Evolutionary conservation across 30 jellyfish, hydroid and myxozoan species (phyloP), one percentile per base, ranked within the genome.

Genomic region (Nemopilema nomurai): DNA sequence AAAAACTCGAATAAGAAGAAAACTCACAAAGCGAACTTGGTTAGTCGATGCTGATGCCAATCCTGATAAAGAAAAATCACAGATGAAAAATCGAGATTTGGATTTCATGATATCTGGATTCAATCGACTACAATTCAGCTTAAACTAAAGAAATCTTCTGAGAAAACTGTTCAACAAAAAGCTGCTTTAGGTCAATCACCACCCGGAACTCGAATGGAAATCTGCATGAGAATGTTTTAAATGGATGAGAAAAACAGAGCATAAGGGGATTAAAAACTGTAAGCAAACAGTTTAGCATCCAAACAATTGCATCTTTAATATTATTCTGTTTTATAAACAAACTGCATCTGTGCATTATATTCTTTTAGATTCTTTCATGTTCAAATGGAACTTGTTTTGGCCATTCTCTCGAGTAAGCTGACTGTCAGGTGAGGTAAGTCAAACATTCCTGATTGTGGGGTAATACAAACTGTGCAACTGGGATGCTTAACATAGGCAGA

Each of bases 21-120:
- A 70, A 70, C 80, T 70, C 28, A 70, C 80, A 23, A 70, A 16
- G 16, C 80, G 80, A 8, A 30, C 67, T 70, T 70, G 80, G 31
- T 70, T 62, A 8, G 25, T 70, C 62, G 62, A 70, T 0, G 80
- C 23, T 16, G 57, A 16, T 22, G 31, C 80, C 28, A 51, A 64
- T 26, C 29, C 30, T 19, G 20, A 19, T 6, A 28, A 19, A 22
- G 0, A 32, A 71, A 18, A 71, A 41, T 41, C 57, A 41, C 13
- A n/a, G n/a, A n/a, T n/a, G n/a, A n/a, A n/a, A n/a, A n/a, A n/a
- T n/a, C n/a, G n/a, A n/a, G n/a, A n/a, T n/a, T n/a, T n/a, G n/a
- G n/a, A n/a, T n/a, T n/a, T n/a, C n/a, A n/a, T n/a, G n/a, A n/a
- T n/a, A n/a, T n/a, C n/a, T n/a, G n/a, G n/a, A n/a, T n/a, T n/a